A percentile compares a stretch with the other conserved stretches of the same genome.
Conservation (phyloP, 2,888 invertebrate genomes). For the Orthonychiurus folsomi region DNA sequence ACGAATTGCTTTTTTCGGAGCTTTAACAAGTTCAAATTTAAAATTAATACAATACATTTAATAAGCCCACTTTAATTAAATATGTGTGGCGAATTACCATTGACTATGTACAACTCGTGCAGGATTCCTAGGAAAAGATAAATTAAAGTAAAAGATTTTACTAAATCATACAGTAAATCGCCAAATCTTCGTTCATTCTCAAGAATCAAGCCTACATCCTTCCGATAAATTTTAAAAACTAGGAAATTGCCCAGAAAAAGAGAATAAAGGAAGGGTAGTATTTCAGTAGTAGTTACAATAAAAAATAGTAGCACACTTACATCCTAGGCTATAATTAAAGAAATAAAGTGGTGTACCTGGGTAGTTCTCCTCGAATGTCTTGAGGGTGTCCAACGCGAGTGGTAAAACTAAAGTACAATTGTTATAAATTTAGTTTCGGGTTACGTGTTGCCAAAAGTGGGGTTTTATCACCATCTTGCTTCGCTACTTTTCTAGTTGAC, state of each 20-base stretch:
- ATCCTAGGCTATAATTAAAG: no score
- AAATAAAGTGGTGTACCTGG: no score
- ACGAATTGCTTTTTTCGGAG: not conserved
- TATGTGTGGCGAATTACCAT: no score
- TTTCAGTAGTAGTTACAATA: no score
- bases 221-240: not conserved
- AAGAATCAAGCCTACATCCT: not conserved
- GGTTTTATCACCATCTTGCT: no score
- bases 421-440: no score
- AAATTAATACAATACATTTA: not conserved
- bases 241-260: not conserved
- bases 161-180: no score
- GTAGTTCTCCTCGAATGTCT: not conserved
- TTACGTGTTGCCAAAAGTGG: no score
- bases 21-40: not conserved
- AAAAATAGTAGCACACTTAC: no score
- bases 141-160: not conserved
- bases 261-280: no score
- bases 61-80: not conserved
- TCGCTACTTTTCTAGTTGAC: no score
- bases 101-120: constrained; percentile 2
- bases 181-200: no score
- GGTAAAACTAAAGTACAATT: not conserved
- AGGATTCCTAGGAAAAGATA: not conserved
- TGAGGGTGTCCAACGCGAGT: not conserved